Base-by-base conservation (phyloP, 2,888 invertebrate genomes). In the Pseudeuparius sepicola region DNA sequence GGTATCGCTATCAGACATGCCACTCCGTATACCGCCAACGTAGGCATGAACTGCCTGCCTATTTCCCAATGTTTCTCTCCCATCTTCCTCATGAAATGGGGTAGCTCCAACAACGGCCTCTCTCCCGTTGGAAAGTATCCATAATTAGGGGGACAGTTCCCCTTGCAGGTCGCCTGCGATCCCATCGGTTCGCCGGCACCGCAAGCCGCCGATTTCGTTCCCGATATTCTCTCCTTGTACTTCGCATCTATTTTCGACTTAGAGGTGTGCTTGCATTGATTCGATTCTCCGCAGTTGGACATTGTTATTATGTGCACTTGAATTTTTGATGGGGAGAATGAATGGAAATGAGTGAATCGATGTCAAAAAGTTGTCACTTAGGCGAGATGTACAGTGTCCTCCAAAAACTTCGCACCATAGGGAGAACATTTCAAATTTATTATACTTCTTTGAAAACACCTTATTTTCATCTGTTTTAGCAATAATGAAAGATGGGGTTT, bases 21-120 rank as follows among this genome's bases (percentile, higher is more conserved):
- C 4, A 36, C 14, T 10, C 41, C 34, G 39, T 43, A 52, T 18
- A 27, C 17, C 2, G 43, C 9, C 4, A 45, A 14, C 24, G 44
- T 37, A 12, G 52, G 48, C 6, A 41, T 13, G 27, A 20, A 20
- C n/a, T 20, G 20, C 20, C 7, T 7, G 20, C 6, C 6, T 20
- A 20, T 20, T n/a, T 20, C 7, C 20, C 7, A 20, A 7, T 20
- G 20, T 20, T 20, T 20, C 20, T 6, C 7, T n/a, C 20, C 20
- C 6, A 20, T 7, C 6, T 6, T 20, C n/a, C 20, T 39, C 30
- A 5, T 38, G 24, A n/a, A 29, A 31, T 24, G 37, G 35, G 2
- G 42, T 32, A 28, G 29, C 29, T 31, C 37, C 31, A 7, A 32
- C 14, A 20, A 20, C n/a, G n/a, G 7, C 20, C 20, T 20, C 20